Percentiles rank a stretch among this genome's conserved stretches.
Conservation (phyloP, 2,113 vertebrate genomes). For the Chelonoidis abingdonii region DNA sequence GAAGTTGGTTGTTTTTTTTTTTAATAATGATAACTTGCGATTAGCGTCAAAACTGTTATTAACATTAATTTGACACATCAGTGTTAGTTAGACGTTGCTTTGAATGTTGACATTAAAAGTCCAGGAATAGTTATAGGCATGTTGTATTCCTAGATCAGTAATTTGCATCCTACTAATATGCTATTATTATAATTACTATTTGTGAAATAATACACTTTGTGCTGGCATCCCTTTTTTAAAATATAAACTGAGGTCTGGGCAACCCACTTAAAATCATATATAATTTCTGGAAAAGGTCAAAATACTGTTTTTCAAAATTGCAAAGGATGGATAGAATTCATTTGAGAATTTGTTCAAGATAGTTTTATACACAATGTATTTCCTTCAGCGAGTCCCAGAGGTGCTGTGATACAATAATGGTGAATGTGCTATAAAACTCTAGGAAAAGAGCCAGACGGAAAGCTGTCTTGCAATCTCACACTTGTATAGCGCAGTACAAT, state of each 20-base stretch:
- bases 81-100: conserved; percentile 78
- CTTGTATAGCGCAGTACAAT: background rate
- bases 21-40: conserved; percentile 77
- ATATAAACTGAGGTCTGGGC: background rate
- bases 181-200: conserved; percentile 83
- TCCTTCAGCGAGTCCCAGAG: background rate
- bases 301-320: background rate
- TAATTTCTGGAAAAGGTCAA: background rate
- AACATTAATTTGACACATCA: conserved; percentile 80
- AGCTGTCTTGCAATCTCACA: background rate
- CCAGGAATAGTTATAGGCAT: conserved; percentile 73
- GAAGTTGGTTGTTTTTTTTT: conserved; percentile 70
- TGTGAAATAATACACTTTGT: conserved; percentile 51
- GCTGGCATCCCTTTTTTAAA: conserved; percentile 72
- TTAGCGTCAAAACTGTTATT: conserved; percentile 83
- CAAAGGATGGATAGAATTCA: background rate
- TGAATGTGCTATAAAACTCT: background rate
- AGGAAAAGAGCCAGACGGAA: background rate
- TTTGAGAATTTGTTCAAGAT: background rate
- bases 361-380: background rate
- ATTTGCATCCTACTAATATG: conserved; percentile 81
- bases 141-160: conserved; percentile 75
- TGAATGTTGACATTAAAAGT: conserved; percentile 82
- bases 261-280: background rate
- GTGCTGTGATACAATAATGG: background rate